These are phyloP conservation scores for Melanerpes formicivorus DNA, from an alignment of 2,113 vertebrate genomes.

Conservation along the genomic window DNA sequence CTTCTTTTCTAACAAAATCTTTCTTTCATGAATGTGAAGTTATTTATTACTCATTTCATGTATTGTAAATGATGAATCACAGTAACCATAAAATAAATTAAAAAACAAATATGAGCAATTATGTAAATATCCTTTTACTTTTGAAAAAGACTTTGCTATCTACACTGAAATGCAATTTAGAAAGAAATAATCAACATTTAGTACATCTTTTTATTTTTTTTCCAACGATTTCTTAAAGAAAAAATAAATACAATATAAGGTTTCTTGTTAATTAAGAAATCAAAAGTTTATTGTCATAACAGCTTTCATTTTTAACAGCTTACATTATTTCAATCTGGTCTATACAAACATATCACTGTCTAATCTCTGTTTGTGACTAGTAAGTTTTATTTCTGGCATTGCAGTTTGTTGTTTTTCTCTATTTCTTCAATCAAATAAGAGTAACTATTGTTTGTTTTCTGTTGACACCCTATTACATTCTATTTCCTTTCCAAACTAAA, in stretches of 20 bases:
- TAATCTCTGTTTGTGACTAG: slow-evolving; percentile 33
- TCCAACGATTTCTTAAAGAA: background rate
- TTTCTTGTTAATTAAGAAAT: slow-evolving; percentile 47
- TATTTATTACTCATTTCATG: background rate
- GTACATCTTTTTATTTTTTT: background rate
- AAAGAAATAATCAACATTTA: no score
- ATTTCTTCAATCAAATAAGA: background rate
- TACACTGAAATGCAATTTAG: background rate
- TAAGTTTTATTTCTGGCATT: background rate
- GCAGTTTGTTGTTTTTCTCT: background rate
- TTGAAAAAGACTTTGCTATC: background rate
- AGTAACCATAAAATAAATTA: background rate
- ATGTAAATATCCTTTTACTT: background rate
- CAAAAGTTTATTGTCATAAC: slow-evolving; percentile 43
- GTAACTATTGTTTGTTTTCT: background rate
- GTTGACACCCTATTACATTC: background rate
- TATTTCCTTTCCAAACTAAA: background rate
- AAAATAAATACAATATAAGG: background rate
- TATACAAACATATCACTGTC: background rate
- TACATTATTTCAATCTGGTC: slow-evolving; percentile 11
- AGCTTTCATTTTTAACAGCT: slow-evolving; percentile 47
- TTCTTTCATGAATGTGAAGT: background rate
- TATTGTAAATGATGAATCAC: background rate
- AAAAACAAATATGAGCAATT: background rate
- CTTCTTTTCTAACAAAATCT: background rate